These are phyloP conservation scores for Mythimna impura DNA, from an alignment of 2,888 invertebrate genomes.

Conservation along the genomic window DNA sequence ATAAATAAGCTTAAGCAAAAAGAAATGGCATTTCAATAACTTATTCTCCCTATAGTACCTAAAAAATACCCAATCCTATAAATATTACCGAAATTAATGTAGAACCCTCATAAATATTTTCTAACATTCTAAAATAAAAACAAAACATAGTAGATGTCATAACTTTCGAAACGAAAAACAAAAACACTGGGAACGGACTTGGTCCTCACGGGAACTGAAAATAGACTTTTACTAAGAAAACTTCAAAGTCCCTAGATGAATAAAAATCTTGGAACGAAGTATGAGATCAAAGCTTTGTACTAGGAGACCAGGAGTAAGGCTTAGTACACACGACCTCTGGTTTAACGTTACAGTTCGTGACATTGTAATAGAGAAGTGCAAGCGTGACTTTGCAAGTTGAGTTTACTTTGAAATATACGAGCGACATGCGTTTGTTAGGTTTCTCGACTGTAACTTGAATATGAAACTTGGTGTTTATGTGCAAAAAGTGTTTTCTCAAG, in stretches of 20 bases:
- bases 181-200: constrained; percentile 24
- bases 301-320: constrained; percentile 31
- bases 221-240: constrained; percentile 52
- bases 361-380: constrained; percentile 41
- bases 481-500: background rate
- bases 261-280: constrained; percentile 44
- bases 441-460: background rate
- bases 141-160: background rate
- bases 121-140: background rate
- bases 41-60: background rate
- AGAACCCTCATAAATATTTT: background rate
- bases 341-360: constrained; percentile 41
- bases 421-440: constrained; percentile 28
- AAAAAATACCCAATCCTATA: background rate
- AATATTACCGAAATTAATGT: background rate
- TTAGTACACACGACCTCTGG: constrained; percentile 41
- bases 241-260: constrained; percentile 42
- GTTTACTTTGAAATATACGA: constrained; percentile 41
- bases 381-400: constrained; percentile 32
- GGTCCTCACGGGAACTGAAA: constrained; percentile 27
- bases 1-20: background rate
- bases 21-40: background rate
- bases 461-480: background rate
- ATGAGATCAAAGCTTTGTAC: constrained; percentile 43
- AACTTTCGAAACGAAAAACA: constrained; percentile 30